Conservation (phyloP, 2,888 invertebrate genomes). For the Apomyelois bistriatella region DNA sequence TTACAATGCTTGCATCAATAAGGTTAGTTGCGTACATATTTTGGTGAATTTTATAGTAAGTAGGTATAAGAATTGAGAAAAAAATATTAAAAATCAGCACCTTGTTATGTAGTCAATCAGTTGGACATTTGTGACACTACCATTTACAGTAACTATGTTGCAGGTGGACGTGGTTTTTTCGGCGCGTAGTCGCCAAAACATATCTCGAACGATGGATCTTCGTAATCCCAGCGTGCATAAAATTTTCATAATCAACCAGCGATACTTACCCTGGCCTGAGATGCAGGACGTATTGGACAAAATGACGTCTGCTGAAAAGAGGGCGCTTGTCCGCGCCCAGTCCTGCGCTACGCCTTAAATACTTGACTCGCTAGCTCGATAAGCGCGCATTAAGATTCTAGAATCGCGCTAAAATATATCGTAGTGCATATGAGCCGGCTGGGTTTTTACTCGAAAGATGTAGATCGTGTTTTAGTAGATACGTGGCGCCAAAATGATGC, state of each 20-base stretch:
- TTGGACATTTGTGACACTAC: too few relatives aligned
- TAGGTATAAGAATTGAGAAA: too few relatives aligned
- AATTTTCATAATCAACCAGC: constrained; percentile 52
- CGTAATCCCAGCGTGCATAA: constrained; percentile 56
- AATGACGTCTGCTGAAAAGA: constrained; percentile 50
- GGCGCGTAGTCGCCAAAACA: constrained; percentile 38
- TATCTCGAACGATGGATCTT: constrained; percentile 65
- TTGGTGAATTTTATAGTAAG: too few relatives aligned
- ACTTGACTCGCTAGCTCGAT: not conserved
- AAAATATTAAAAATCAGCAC: too few relatives aligned
- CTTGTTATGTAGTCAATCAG: too few relatives aligned
- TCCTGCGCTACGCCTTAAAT: constrained; percentile 27
- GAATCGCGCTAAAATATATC: not conserved
- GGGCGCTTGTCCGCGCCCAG: constrained; percentile 37
- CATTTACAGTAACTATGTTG: constrained; percentile 10
- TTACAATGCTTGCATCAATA: not conserved
- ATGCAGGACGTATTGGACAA: constrained; percentile 60
- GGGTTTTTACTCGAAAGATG: too few relatives aligned
- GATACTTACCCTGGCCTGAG: constrained; percentile 64
- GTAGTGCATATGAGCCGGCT: too few relatives aligned
- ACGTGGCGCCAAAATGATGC: too few relatives aligned
- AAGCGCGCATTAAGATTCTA: not conserved
- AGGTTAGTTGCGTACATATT: not conserved
- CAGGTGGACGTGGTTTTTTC: constrained; percentile 60
- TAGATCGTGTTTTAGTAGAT: too few relatives aligned